phyloP scores from a whole-genome alignment of 2,888 invertebrate species.

The Pristionchus fissidentatus region DNA sequence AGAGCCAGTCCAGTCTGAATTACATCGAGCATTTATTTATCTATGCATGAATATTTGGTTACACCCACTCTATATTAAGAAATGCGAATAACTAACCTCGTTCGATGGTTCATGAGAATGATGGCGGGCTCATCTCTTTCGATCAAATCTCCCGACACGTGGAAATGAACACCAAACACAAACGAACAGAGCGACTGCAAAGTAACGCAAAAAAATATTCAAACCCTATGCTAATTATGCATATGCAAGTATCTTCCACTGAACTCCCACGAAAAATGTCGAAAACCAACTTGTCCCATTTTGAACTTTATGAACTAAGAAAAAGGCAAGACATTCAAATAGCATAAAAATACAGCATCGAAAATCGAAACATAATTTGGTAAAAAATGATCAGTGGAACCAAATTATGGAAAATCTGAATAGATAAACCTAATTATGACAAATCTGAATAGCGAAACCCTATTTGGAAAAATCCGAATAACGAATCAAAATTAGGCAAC shows the following conservation, averaged over 20 bases:
- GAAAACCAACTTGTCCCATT: neutral
- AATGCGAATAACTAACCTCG: conserved; percentile 55
- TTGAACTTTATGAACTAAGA: too few species aligned
- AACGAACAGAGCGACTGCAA: conserved; percentile 71
- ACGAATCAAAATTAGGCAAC: too few species aligned
- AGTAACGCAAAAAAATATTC: neutral
- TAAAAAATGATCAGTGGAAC: too few species aligned
- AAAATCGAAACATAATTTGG: too few species aligned
- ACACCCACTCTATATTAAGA: neutral
- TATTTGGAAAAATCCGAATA: too few species aligned
- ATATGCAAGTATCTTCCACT: neutral
- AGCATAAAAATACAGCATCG: too few species aligned
- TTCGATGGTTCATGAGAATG: conserved; percentile 88
- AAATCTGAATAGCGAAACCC: too few species aligned
- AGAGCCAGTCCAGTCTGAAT: conserved; percentile 87
- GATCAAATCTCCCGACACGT: conserved; percentile 71
- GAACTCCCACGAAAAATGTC: too few species aligned
- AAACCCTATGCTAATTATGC: neutral
- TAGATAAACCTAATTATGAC: too few species aligned
- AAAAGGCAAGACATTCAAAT: too few species aligned
- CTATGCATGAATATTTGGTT: neutral
- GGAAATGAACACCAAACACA: conserved; percentile 68
- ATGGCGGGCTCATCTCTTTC: conserved; percentile 83
- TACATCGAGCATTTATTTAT: neutral
- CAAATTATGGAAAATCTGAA: too few species aligned